phyloP scores from a whole-genome alignment of 53 echinoderm and acorn worm genomes.

The Holothuria scabra region DNA sequence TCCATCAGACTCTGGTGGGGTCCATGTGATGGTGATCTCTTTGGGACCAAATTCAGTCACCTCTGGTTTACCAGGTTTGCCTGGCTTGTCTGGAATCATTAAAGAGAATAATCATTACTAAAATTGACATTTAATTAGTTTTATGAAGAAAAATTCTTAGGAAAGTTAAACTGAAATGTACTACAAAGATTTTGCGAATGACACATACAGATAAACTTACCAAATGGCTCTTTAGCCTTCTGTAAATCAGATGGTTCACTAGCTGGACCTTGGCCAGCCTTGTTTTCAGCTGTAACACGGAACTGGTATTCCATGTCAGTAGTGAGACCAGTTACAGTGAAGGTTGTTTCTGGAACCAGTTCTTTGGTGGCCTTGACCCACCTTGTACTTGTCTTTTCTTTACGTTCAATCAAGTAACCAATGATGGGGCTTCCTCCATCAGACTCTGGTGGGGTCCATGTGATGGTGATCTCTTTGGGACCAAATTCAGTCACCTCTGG shows the following conservation, averaged over 20 bases:
- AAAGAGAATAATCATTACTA: too few relatives aligned
- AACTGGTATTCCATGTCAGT: conserved; percentile 90
- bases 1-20: conserved; percentile 83
- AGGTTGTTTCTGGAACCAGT: conserved; percentile 67
- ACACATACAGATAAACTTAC: conserved; percentile 53
- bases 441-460: conserved; percentile 82
- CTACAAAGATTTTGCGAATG: too few relatives aligned
- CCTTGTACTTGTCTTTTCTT: conserved; percentile 72
- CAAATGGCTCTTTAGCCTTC: conserved; percentile 85
- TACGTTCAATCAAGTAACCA: conserved; percentile 77
- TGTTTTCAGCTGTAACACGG: conserved; percentile 85
- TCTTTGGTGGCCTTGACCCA: conserved; percentile 76
- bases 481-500: conserved; percentile 72
- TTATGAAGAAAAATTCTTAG: too few relatives aligned
- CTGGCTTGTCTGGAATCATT: not conserved
- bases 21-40: conserved; percentile 72
- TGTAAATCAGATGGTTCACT: conserved; percentile 82
- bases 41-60: conserved; percentile 64
- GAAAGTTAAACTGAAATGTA: too few relatives aligned
- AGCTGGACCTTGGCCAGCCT: conserved; percentile 88
- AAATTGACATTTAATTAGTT: too few relatives aligned
- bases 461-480: conserved; percentile 75
- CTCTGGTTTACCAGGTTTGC: conserved; percentile 69
- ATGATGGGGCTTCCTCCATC: conserved; percentile 87
- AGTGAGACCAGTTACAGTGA: conserved; percentile 65